These are phyloP conservation scores for Psilopsiagon aymara DNA, from an alignment of 2,113 vertebrate genomes.

Conservation along the genomic window DNA sequence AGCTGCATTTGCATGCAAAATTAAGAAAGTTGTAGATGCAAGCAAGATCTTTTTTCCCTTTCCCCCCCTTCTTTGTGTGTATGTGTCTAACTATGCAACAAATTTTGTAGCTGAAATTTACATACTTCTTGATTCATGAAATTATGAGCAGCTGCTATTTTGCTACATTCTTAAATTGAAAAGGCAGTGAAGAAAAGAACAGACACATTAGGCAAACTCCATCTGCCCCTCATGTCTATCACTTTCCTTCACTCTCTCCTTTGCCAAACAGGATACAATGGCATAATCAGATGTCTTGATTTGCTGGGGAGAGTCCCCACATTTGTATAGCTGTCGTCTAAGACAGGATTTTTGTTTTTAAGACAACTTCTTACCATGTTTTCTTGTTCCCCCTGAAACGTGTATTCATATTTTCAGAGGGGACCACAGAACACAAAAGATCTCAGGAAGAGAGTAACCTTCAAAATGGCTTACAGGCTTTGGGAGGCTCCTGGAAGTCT, in stretches of 20 bases:
- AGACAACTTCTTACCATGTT: constrained; percentile 25
- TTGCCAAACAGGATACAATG: constrained; percentile 73
- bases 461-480: not conserved
- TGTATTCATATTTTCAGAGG: not conserved
- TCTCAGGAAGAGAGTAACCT: constrained; percentile 5
- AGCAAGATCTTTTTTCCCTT: constrained; percentile 48
- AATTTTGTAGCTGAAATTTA: constrained; percentile 78
- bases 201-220: constrained; percentile 81
- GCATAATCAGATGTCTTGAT: constrained; percentile 77
- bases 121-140: constrained; percentile 85
- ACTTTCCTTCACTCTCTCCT: constrained; percentile 72
- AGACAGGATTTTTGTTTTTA: constrained; percentile 7
- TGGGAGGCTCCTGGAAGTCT: not conserved
- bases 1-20: constrained; percentile 44
- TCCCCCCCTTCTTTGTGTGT: not conserved
- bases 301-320: constrained; percentile 67
- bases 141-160: constrained; percentile 83
- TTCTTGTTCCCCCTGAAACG: not conserved
- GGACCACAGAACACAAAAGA: not conserved
- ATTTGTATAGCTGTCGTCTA: constrained; percentile 30
- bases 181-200: constrained; percentile 79
- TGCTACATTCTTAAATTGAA: constrained; percentile 78
- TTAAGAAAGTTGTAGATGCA: constrained; percentile 63
- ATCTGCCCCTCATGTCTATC: constrained; percentile 80
- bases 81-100: constrained; percentile 68